Conservation (phyloP, 2,113 vertebrate species). For the Pan paniscus region DNA sequence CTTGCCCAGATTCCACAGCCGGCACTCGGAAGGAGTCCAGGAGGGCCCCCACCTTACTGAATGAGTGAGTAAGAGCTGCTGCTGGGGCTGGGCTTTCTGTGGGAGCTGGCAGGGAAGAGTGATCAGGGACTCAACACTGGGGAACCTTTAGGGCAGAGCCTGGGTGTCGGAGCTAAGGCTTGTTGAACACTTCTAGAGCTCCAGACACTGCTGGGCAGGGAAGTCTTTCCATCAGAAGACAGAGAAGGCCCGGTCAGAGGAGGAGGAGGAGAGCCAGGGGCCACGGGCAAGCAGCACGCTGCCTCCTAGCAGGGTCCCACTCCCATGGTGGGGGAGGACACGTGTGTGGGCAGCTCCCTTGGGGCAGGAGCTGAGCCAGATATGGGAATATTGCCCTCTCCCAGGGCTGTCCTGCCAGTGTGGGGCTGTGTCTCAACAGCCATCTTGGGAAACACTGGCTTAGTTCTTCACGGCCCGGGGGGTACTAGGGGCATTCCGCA, state of each 20-base stretch:
- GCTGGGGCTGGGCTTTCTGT: not conserved
- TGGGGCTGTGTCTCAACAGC: not conserved
- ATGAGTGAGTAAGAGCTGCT: not conserved
- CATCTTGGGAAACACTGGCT: not conserved
- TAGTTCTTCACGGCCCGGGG: not conserved
- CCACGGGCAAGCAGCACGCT: fast-evolving
- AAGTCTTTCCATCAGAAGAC: not conserved
- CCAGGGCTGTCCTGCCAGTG: not conserved
- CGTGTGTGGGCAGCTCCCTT: fast-evolving
- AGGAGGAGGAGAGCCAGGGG: not conserved
- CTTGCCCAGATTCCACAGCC: fast-evolving
- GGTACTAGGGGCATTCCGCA: not conserved
- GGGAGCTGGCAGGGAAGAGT: not conserved
- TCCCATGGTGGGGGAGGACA: not conserved
- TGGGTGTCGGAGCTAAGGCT: fast-evolving
- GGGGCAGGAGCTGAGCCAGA: not conserved
- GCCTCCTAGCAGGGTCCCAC: not conserved
- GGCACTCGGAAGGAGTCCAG: too few relatives aligned
- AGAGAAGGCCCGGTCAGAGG: too few relatives aligned
- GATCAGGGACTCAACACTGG: too few relatives aligned
- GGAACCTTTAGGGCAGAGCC: not conserved
- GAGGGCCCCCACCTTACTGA: not conserved
- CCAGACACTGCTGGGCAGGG: not conserved
- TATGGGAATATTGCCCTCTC: not conserved
- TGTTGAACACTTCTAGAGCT: fast-evolving